Evolutionary conservation across 2,888 invertebrate species (phyloP).

Genomic region (Drosophila meridionalis): DNA sequence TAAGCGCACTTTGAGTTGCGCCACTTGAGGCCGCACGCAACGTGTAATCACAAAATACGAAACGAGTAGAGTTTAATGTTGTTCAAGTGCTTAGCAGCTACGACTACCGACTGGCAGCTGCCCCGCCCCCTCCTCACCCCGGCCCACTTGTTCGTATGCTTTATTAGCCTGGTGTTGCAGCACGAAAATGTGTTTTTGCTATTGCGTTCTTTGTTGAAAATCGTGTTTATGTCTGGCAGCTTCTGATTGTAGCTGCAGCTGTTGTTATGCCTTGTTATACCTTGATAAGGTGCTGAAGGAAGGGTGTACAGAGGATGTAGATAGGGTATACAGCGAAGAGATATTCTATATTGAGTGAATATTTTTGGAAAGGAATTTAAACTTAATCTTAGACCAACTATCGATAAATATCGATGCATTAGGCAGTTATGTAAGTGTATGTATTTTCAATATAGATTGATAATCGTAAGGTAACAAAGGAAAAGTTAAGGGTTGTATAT

Average conservation of each 20-base stretch:
- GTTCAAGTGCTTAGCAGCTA: conserved; percentile 59
- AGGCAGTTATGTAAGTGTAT: too few species aligned
- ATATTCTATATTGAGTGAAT: background rate
- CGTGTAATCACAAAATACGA: conserved; percentile 67
- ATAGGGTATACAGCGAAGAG: background rate
- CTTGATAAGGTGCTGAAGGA: background rate
- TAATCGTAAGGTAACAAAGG: too few species aligned
- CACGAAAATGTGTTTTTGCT: conserved; percentile 28
- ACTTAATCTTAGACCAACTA: background rate
- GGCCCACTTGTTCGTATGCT: conserved; percentile 20
- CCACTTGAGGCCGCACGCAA: conserved; percentile 67
- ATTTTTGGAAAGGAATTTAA: background rate
- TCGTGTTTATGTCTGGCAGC: conserved; percentile 43
- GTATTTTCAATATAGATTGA: too few species aligned
- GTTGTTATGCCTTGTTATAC: conserved; percentile 3
- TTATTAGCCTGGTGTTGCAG: conserved; percentile 44
- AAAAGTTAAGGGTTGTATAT: too few species aligned
- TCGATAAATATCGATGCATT: background rate
- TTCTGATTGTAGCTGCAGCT: conserved; percentile 23
- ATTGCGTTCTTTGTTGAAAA: conserved; percentile 21
- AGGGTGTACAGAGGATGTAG: background rate
- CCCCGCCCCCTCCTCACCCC: background rate
- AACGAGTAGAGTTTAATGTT: conserved; percentile 73
- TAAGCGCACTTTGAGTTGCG: conserved; percentile 69
- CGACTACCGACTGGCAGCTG: background rate